Conservation (phyloP, 30 jellyfish, hydroid and myxozoan species). For the Aurelia coerulea region DNA sequence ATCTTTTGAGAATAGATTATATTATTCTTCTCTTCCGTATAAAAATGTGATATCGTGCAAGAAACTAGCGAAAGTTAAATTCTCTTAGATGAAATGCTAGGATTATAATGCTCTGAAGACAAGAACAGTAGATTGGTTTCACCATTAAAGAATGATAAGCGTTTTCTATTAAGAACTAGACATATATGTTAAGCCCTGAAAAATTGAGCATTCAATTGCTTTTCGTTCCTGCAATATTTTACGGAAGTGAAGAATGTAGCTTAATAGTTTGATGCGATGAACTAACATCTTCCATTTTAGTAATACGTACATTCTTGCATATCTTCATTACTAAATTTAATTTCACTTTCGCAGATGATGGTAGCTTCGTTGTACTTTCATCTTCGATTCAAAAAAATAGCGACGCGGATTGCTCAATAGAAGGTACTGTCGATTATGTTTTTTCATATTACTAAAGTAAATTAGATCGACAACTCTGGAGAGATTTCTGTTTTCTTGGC, state of each 20-base stretch:
- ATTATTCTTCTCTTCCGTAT: background rate
- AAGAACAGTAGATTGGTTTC: background rate
- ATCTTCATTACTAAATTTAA: background rate
- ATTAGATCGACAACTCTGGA: no score
- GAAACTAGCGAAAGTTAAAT: background rate
- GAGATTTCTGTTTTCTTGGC: no score
- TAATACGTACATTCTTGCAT: conserved; percentile 1
- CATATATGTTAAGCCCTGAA: background rate
- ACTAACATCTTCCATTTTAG: background rate
- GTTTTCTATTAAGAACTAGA: background rate
- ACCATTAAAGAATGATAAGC: background rate
- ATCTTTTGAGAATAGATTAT: background rate
- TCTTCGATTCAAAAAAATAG: background rate
- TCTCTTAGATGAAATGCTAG: background rate
- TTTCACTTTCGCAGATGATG: background rate
- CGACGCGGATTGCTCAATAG: background rate
- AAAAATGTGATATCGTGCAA: background rate
- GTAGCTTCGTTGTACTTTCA: conserved; percentile 5
- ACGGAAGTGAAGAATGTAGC: conserved; percentile 5
- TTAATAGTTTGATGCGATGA: background rate
- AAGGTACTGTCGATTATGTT: background rate
- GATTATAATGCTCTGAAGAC: background rate
- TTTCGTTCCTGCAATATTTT: background rate
- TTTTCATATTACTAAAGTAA: background rate
- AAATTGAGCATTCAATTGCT: conserved; percentile 1